Evolutionary conservation across 2,113 vertebrate genomes (phyloP), one percentile per base, ranked within the genome.

Genomic region (Tamias sibiricus): DNA sequence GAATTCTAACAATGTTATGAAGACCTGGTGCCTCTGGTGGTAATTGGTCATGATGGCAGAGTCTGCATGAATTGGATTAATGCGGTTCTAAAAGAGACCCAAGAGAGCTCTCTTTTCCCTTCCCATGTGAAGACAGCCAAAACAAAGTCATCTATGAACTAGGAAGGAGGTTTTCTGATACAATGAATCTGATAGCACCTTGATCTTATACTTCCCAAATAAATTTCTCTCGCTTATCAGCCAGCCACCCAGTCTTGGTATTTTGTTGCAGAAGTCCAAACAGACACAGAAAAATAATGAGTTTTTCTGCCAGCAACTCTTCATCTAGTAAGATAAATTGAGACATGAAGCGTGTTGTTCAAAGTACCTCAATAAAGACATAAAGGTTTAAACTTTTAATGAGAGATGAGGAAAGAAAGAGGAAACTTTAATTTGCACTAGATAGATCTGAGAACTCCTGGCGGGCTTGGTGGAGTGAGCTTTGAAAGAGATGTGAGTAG

Each of bases 21-120:
- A 11, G 35, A 11, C 4, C 26, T 26, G 26, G 3, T 5, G 3
- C 1, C 22, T 64, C 52, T 8, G 28, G 35, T 52, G 11, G 4
- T 76, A 26, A 52, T 40, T 32, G 6, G 6, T 40, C 7, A 28
- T 47, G 22, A 7, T 32, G 32, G 44, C 11, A 22, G 24, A 68
- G 2, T 17, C 35, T 4, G 8, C 17, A 40, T 10, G 44, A 52
- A 42, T 40, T 42, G 5, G 40, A 28, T 32, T 59, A 12, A 11
- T 22, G 32, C 0, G 40, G 32, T 82, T 10, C 26, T 82, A 35
- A 74, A 59, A 22, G 16, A 82, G 12, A 59, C 16, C 6, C 14
- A 4, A 10, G 20, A 30, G 22, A 83, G 13, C 1, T 69, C 64
- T 22, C 8, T 47, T 83, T 28, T 80, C 16, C 2, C 52, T 72